Evolutionary conservation across 1,140 invertebrate genomes (phyloP).

Genomic region (Philopotamus ludificatus): DNA sequence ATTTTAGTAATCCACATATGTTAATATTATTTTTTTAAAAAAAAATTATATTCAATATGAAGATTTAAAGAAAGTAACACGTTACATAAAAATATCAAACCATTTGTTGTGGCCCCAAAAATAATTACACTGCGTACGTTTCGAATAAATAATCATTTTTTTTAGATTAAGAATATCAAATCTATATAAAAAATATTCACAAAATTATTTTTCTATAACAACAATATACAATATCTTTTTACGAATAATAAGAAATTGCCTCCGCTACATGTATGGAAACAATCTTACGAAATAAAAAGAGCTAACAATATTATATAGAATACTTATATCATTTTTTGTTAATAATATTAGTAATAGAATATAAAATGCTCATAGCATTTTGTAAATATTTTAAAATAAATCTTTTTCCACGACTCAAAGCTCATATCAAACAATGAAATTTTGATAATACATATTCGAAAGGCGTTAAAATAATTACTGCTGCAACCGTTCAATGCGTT

Average conservation of each 20-base stretch:
- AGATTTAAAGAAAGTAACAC: too few relatives aligned
- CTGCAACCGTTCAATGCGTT: too few relatives aligned
- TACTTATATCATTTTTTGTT: not conserved
- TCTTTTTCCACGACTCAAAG: too few relatives aligned
- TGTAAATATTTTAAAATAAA: too few relatives aligned
- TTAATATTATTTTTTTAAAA: not conserved
- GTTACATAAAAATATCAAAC: constrained; percentile 19
- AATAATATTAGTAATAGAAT: not conserved
- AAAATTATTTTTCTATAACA: constrained; percentile 1
- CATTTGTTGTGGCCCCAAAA: constrained; percentile 24
- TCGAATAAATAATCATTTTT: constrained; percentile 7
- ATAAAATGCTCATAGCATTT: not conserved
- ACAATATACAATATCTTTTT: too few relatives aligned
- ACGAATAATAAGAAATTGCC: not conserved
- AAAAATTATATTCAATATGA: constrained; percentile 3
- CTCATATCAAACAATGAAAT: too few relatives aligned
- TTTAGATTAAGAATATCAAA: not conserved
- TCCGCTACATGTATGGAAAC: not conserved
- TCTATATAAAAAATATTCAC: constrained; percentile 8
- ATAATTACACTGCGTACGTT: constrained; percentile 5
- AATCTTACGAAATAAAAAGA: not conserved
- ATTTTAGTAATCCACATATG: not conserved
- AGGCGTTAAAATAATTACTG: too few relatives aligned
- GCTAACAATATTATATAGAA: not conserved
- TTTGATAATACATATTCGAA: too few relatives aligned